These are phyloP conservation scores for Chrysoperla carnea DNA, from an alignment of 1,140 invertebrate species.

Conservation along the genomic window DNA sequence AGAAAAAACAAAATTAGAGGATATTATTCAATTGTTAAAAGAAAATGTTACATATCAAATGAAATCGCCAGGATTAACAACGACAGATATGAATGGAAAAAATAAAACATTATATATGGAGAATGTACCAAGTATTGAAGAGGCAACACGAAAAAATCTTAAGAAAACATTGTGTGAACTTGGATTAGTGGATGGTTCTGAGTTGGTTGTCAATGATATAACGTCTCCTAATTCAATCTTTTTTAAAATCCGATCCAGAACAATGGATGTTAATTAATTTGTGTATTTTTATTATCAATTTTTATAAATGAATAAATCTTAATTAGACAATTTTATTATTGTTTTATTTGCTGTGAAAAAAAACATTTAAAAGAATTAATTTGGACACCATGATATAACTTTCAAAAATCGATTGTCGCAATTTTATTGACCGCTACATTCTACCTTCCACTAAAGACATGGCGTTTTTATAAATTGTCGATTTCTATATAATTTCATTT, in stretches of 20 bases:
- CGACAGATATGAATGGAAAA: slow-evolving; percentile 60
- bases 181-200: slow-evolving; percentile 59
- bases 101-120: slow-evolving; percentile 88
- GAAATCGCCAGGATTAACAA: slow-evolving; percentile 68
- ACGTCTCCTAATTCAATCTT: slow-evolving; percentile 70
- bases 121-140: slow-evolving; percentile 76
- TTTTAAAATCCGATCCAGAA: slow-evolving; percentile 41
- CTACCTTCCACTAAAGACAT: too few relatives aligned
- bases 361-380: too few relatives aligned
- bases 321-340: too few relatives aligned
- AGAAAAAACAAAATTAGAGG: slow-evolving; percentile 54
- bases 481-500: too few relatives aligned
- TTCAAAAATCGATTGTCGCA: too few relatives aligned
- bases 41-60: slow-evolving; percentile 63
- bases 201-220: slow-evolving; percentile 76
- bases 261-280: slow-evolving; percentile 26
- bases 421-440: too few relatives aligned
- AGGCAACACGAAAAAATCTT: slow-evolving; percentile 69
- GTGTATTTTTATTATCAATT: too few relatives aligned
- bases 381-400: too few relatives aligned
- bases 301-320: too few relatives aligned
- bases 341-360: too few relatives aligned
- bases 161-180: slow-evolving; percentile 73
- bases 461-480: too few relatives aligned
- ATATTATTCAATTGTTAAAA: slow-evolving; percentile 63